Conservation (phyloP, 2,888 invertebrate genomes). For the Stenurella melanura region DNA sequence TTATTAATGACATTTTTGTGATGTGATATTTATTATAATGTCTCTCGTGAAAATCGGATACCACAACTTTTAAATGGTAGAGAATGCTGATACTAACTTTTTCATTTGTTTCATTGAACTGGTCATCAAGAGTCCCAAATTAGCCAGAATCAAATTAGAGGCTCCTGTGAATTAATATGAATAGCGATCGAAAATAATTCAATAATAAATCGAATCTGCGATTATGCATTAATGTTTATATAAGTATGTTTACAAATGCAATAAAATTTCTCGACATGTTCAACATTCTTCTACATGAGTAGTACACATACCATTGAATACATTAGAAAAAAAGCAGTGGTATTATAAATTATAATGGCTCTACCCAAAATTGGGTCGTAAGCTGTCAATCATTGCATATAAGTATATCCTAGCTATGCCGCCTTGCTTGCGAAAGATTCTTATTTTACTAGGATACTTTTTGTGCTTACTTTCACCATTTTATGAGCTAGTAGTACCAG, state of each 20-base stretch:
- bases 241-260: not conserved
- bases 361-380: constrained; percentile 18
- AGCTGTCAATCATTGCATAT: constrained; percentile 27
- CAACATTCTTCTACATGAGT: not conserved
- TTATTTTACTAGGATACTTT: constrained; percentile 10
- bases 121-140: too few relatives aligned
- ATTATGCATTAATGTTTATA: too few relatives aligned
- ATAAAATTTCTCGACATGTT: not conserved
- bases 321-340: not conserved
- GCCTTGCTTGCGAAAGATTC: constrained; percentile 29
- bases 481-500: constrained; percentile 21
- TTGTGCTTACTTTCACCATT: constrained; percentile 32
- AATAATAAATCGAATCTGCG: too few relatives aligned
- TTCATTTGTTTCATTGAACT: too few relatives aligned
- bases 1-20: too few relatives aligned
- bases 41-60: too few relatives aligned
- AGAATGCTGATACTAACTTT: too few relatives aligned
- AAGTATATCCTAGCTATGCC: constrained; percentile 8
- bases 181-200: too few relatives aligned
- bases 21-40: too few relatives aligned
- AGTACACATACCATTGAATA: not conserved
- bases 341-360: not conserved
- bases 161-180: too few relatives aligned
- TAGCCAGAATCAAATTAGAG: too few relatives aligned
- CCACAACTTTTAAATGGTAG: too few relatives aligned